phyloP scores from a whole-genome alignment of 2,113 vertebrate species.

The Accipiter virgatus region DNA sequence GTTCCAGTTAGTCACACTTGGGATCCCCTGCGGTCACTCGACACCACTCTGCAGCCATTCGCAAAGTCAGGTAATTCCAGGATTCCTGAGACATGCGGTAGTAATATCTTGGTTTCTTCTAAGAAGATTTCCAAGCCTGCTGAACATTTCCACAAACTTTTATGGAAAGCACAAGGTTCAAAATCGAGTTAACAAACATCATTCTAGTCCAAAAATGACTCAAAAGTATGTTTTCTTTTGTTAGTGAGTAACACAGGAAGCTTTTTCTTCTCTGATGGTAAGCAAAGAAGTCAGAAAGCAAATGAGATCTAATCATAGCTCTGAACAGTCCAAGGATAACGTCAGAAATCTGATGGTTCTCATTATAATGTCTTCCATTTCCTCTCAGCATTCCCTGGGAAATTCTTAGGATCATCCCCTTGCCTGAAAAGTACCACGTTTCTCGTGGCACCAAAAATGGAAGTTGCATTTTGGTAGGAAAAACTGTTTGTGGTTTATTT shows the following conservation, averaged over 20 bases:
- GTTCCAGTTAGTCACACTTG: not conserved
- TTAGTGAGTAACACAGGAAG: not conserved
- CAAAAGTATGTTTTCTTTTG: not conserved
- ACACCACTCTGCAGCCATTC: not conserved
- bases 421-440: not conserved
- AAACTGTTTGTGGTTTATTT: not conserved
- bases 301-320: not conserved
- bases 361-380: not conserved
- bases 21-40: conserved; percentile 30
- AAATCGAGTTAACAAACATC: not conserved
- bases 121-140: conserved; percentile 15
- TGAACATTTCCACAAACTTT: not conserved
- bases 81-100: not conserved
- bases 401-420: conserved; percentile 3
- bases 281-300: not conserved
- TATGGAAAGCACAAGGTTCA: not conserved
- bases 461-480: not conserved
- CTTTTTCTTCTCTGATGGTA: not conserved
- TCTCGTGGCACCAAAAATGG: not conserved
- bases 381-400: not conserved
- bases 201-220: not conserved
- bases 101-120: not conserved
- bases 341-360: not conserved
- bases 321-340: not conserved
- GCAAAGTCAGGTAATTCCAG: conserved; percentile 54